phyloP scores from a whole-genome alignment of 1,140 invertebrate species.

The Aphidius gifuensis region DNA sequence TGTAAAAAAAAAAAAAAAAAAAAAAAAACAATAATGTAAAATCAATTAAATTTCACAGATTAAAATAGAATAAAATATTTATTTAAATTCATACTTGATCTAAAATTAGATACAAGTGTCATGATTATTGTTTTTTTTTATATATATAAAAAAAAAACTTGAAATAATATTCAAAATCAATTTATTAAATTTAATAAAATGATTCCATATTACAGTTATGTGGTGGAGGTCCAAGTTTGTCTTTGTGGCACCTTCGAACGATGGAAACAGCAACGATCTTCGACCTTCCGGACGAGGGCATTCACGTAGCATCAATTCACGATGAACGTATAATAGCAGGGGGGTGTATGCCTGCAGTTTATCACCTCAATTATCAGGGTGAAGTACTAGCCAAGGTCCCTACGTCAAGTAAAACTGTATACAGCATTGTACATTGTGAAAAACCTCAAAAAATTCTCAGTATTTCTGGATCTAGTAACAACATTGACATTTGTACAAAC shows the following conservation, averaged over 20 bases:
- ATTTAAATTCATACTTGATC: too few relatives aligned
- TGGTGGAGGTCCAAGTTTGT: slow-evolving; percentile 78
- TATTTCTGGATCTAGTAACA: slow-evolving; percentile 74
- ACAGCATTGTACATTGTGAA: slow-evolving; percentile 66
- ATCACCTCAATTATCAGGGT: slow-evolving; percentile 76
- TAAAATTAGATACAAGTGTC: too few relatives aligned
- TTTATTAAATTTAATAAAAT: too few relatives aligned
- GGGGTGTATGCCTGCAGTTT: slow-evolving; percentile 68
- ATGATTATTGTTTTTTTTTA: background rate
- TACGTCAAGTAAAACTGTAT: slow-evolving; percentile 73
- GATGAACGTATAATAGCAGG: slow-evolving; percentile 79
- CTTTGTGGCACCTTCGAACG: slow-evolving; percentile 78
- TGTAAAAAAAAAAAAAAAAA: slow-evolving; percentile 8
- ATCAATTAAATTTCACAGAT: background rate
- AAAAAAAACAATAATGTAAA: background rate
- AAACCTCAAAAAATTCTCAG: slow-evolving; percentile 69
- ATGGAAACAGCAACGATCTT: slow-evolving; percentile 72
- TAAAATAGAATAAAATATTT: background rate
- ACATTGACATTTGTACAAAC: slow-evolving; percentile 81
- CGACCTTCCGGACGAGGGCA: slow-evolving; percentile 66
- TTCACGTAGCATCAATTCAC: slow-evolving; percentile 74
- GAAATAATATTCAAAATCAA: slow-evolving; percentile 9
- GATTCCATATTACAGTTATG: slow-evolving; percentile 65
- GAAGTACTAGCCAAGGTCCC: slow-evolving; percentile 74
- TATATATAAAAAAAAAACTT: slow-evolving; percentile 6